Base-by-base conservation (phyloP, 2,113 vertebrate species). In the Lagenorhynchus albirostris region DNA sequence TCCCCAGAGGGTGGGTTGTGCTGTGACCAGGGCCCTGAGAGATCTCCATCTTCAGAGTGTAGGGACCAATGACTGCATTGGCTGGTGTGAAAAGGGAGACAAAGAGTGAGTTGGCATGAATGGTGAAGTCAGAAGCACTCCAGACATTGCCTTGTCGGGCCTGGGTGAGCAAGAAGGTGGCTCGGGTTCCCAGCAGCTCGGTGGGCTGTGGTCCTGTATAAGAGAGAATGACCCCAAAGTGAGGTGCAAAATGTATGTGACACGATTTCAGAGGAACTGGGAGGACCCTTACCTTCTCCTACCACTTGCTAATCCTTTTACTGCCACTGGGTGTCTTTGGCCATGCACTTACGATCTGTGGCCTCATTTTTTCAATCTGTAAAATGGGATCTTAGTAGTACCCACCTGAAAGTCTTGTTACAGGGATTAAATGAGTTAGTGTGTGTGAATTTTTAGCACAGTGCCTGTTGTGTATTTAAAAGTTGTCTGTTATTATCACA, bases 101-200 rank as follows among this genome's bases (percentile, higher is more conserved):
- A 0, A 73, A 90, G 26, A 98, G 93, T 1, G 95, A 94, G 21
- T 58, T 96, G 82, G 84, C 18, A 8, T 96, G 62, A 4, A 50
- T 18, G 21, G 11, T 41, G 81, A 97, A 97, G 55, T 96, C 53
- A 3, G 83, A 93, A 17, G 93, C 98, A 25, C 97, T 95, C 98
- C 98, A 98, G 63, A 29, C 68, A 31, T 90, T 96, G 1, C 98
- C 98, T 3, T 60, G 94, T 20, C 91, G 91, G 44, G 76, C 91
- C 65, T 97, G 92, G 20, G 98, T 98, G 74, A 99, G 98, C 6
- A 95, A 96, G 82, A 99, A 99, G 20, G 97, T 96, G n/a, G 98
- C 99, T 80, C 90, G 99, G 65, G 99, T 99, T 95, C 99, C 99
- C 17, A 98, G 98, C 63, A 98, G 96, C 84, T 99, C 98, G 17